phyloP scores from a whole-genome alignment of 64 coral and sea anemone genomes.

The Dendronephthya gigantea region DNA sequence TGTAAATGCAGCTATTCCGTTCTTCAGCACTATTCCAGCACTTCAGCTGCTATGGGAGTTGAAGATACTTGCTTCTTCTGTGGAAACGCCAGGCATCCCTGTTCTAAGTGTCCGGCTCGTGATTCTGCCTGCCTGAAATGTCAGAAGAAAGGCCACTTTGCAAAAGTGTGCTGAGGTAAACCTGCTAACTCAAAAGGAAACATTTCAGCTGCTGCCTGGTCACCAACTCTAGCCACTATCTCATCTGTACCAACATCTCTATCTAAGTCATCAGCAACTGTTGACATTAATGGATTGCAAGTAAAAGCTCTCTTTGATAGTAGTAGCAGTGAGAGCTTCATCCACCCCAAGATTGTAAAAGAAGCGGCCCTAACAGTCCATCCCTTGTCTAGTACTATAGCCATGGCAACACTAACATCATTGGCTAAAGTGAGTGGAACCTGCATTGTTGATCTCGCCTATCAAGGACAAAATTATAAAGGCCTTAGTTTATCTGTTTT shows the following conservation, averaged over 20 bases:
- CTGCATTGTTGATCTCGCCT: constrained; percentile 15
- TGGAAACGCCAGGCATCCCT: constrained; percentile 15
- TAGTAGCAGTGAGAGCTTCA: constrained; percentile 39
- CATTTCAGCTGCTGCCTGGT: constrained; percentile 5
- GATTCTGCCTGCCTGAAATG: constrained; percentile 25
- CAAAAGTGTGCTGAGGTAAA: constrained; percentile 35
- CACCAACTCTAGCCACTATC: neutral
- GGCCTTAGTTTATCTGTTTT: constrained; percentile 3
- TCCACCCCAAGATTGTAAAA: constrained; percentile 24
- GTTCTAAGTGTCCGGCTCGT: constrained; percentile 11
- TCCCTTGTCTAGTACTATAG: constrained; percentile 19
- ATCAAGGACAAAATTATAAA: constrained; percentile 18
- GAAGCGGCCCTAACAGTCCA: neutral
- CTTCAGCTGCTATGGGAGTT: neutral
- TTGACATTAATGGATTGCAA: constrained; percentile 5
- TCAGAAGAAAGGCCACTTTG: constrained; percentile 30
- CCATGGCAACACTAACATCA: constrained; percentile 20
- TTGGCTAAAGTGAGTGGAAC: neutral
- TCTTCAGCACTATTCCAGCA: neutral
- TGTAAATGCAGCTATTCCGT: constrained; percentile 2
- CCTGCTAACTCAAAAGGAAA: neutral
- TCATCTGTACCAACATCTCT: constrained; percentile 7
- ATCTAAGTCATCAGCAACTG: constrained; percentile 36
- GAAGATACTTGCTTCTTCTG: neutral
- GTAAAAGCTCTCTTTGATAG: constrained; percentile 34